Evolutionary conservation across 2,888 invertebrate species (phyloP), one percentile per base, ranked within the genome.

Genomic region (Idaea straminata): DNA sequence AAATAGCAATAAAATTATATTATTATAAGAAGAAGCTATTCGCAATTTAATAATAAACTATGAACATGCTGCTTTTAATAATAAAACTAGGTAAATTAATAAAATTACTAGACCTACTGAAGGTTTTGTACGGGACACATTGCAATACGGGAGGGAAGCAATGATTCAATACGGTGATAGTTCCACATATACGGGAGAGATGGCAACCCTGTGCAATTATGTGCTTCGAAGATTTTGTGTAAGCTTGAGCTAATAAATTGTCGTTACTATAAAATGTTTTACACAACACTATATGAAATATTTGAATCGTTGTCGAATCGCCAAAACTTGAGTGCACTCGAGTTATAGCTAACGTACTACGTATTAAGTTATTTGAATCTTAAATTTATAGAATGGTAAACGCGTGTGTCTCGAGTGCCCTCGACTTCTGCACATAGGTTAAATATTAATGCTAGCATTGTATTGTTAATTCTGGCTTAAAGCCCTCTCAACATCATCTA

Each of bases 271-370:
- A 66, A 71, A 74, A n/a, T 61, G 35, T 59, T 65, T 47, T 74
- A 47, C 47, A 47, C 47, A 47, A 47, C 47, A 13, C 47, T 47
- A 47, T 47, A 47, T 47, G 74, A 72, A 77, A 80, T 81, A 80
- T 80, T 81, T 83, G 76, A 79, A 82, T 81, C 73, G 77, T 86
- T 88, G 91, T 89, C 91, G 91, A 91, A 89, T 91, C 88, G 81
- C 88, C 89, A 87, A 87, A 84, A 80, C 74, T 73, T 68, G 79
- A 80, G 81, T 79, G 81, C 73, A 78, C 77, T 81, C 77, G 78
- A 75, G 78, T 76, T 70, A 67, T 47, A 5, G 47, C 47, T 7
- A 7, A 13, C 47, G 4, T 47, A 47, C 7, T 47, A 7, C 47
- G 7, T 10, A 47, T 47, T 5, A 47, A 47, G 47, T 47, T 47